Evolutionary conservation across 2,888 invertebrate species (phyloP), one percentile per base, ranked within the genome.

Genomic region (Gnatocerus cornutus): DNA sequence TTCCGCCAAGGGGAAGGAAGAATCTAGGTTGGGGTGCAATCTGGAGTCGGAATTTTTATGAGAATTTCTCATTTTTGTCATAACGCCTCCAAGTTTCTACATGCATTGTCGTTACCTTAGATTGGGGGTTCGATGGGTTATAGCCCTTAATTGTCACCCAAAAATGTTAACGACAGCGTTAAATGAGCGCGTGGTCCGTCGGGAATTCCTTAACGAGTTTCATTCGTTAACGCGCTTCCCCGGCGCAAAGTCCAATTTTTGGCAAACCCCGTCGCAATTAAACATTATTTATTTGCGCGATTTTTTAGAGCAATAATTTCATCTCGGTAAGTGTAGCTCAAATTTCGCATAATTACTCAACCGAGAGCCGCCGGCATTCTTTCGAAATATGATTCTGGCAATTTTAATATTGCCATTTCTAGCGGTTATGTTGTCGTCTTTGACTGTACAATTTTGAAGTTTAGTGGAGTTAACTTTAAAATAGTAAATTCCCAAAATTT

Each of bases 51-150:
- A 66, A 66, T 66, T 66, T 65, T 66, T 52, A 64, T 53, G 53
- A 37, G 64, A 39, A 64, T 64, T 64, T 64, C 52, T 64, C 66
- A 48, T 58, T 56, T 46, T 58, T 21, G 58, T 66, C 66, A 66
- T 66, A 59, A 29, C 45, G 59, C 21, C 4, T 3, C 21, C 21
- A n/a, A n/a, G n/a, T n/a, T n/a, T n/a, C n/a, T n/a, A n/a, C n/a
- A n/a, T n/a, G n/a, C n/a, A n/a, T n/a, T 21, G 21, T 21, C 1
- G 21, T 21, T 21, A 21, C 21, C 21, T 21, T 21, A 21, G 21
- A 21, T 21, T 7, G 7, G 1, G 37, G 37, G 7, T 37, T 37
- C 16, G 48, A 48, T 27, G 13, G 48, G 16, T 21, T 16, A 16
- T 48, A 16, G 13, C 10, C 48, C 48, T 53, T 53, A 53, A 53